A percentile compares a stretch with the other conserved stretches of the same genome.
Conservation (phyloP, 2,888 invertebrate genomes). For the Lysandra bellargus region DNA sequence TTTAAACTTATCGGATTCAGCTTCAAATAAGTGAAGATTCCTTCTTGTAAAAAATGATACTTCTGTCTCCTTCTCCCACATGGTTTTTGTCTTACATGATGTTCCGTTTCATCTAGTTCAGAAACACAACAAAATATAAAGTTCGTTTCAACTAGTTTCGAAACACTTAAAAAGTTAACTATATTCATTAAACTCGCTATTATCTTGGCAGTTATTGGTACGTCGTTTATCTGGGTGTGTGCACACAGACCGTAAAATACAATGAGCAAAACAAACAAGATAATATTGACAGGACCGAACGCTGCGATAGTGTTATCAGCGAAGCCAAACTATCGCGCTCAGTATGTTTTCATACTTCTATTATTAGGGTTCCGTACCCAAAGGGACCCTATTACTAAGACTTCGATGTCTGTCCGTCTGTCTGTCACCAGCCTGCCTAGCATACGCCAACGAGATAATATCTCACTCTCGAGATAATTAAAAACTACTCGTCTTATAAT, state of each 20-base stretch:
- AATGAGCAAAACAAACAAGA: conserved; percentile 57
- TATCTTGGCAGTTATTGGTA: conserved; percentile 12
- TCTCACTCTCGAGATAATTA: no score
- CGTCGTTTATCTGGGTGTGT: conserved; percentile 6
- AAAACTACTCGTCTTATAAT: no score
- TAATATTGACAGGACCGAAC: conserved; percentile 70
- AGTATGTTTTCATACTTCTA: background rate
- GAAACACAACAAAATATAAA: no score
- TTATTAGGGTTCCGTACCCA: background rate
- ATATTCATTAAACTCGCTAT: background rate
- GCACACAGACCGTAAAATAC: conserved; percentile 19
- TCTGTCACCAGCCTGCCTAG: no score
- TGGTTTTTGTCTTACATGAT: no score
- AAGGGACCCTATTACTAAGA: no score
- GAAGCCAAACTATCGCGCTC: background rate
- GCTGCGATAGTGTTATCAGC: conserved; percentile 70
- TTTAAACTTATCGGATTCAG: background rate
- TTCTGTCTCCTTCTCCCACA: background rate
- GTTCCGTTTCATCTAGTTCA: no score
- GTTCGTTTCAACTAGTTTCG: background rate
- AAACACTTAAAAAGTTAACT: background rate
- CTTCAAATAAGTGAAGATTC: background rate
- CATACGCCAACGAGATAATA: no score
- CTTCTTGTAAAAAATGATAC: background rate
- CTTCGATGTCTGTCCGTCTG: no score